Conservation (phyloP, 2,888 invertebrate species). For the Melipona bicolor region DNA sequence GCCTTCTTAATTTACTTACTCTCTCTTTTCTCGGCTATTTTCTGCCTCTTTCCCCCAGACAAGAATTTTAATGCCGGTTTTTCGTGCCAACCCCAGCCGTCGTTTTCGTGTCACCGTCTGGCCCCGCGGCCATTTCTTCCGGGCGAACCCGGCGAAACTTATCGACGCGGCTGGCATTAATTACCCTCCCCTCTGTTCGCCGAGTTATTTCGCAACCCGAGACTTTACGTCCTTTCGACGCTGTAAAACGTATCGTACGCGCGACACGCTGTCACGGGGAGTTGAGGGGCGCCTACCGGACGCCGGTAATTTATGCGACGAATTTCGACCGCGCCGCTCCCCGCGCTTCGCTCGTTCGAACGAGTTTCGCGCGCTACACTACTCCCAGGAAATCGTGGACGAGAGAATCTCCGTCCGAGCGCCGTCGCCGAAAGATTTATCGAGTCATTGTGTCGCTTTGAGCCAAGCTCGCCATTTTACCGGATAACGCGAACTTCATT, state of each 20-base stretch:
- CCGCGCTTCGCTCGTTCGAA: constrained; percentile 32
- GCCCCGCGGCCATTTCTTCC: constrained; percentile 38
- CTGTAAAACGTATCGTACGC: constrained; percentile 52
- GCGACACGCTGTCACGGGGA: constrained; percentile 37
- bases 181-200: constrained; percentile 55
- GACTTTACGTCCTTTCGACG: constrained; percentile 57
- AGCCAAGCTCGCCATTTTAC: constrained; percentile 33
- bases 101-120: background rate
- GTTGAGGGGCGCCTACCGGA: constrained; percentile 16
- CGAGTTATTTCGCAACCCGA: constrained; percentile 61
- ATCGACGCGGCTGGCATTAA: constrained; percentile 66
- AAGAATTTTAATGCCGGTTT: constrained; percentile 50
- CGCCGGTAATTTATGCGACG: constrained; percentile 66
- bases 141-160: constrained; percentile 53
- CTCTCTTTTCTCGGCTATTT: constrained; percentile 11
- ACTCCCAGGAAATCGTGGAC: constrained; percentile 53
- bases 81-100: background rate
- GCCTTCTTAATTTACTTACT: constrained; percentile 30
- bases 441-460: constrained; percentile 37
- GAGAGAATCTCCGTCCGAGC: constrained; percentile 47
- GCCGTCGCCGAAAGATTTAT: constrained; percentile 30
- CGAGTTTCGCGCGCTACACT: constrained; percentile 49
- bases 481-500: constrained; percentile 38
- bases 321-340: constrained; percentile 51
- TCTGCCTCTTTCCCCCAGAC: background rate